phyloP scores from a whole-genome alignment of 2,797 vertebrate species.

The Pseudomugil gertrudae region DNA sequence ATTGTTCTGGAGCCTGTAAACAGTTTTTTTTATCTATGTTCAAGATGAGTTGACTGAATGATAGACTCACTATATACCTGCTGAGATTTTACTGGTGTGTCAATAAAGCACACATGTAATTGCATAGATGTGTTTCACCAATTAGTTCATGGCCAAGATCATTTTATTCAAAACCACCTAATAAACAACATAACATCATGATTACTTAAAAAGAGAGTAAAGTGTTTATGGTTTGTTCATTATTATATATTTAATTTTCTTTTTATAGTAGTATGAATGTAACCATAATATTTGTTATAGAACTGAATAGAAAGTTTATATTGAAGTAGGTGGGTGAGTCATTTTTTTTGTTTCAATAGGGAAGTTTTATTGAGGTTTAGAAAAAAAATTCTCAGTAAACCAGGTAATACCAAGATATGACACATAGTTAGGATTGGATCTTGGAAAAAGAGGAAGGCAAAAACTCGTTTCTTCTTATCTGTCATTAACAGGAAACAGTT shows the following conservation, averaged over 20 bases:
- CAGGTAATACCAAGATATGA: background rate
- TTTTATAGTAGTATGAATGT: background rate
- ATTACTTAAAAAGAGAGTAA: background rate
- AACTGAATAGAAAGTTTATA: background rate
- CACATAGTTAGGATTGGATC: background rate
- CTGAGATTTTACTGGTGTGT: background rate
- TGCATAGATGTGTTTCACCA: background rate
- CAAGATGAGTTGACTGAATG: background rate
- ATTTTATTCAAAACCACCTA: background rate
- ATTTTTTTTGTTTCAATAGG: background rate
- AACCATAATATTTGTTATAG: background rate
- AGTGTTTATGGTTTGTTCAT: background rate
- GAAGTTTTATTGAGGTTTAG: background rate
- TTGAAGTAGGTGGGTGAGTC: background rate
- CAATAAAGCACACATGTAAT: background rate
- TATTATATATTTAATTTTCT: background rate
- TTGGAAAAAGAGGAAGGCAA: background rate
- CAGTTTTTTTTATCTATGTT: background rate
- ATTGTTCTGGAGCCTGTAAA: background rate
- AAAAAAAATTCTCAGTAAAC: background rate
- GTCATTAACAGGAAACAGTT: conserved; percentile 6
- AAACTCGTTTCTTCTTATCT: conserved; percentile 2
- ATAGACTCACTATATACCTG: background rate
- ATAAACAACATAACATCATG: background rate
- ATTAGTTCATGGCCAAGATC: background rate